phyloP scores from a whole-genome alignment of 2,113 vertebrate species.

The Peromyscus maniculatus region DNA sequence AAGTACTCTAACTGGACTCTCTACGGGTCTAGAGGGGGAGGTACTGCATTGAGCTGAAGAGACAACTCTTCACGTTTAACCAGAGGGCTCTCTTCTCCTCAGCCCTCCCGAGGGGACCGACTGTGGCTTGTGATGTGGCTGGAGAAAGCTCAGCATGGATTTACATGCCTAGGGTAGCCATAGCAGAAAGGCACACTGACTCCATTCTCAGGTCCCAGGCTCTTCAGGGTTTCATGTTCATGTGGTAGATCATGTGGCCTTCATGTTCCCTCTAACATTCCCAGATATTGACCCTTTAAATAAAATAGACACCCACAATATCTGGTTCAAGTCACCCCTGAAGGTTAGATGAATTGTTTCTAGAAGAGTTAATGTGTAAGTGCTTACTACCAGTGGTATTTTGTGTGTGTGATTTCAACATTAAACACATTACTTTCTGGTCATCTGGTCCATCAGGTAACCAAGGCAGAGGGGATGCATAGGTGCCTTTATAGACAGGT shows the following conservation, averaged over 20 bases:
- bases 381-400: neutral
- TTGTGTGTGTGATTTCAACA: neutral
- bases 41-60: neutral
- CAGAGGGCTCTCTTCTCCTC: neutral
- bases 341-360: neutral
- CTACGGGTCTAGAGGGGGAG: neutral
- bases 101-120: neutral
- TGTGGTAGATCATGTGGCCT: neutral
- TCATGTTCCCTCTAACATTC: neutral
- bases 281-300: neutral
- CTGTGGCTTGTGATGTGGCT: neutral
- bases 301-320: neutral
- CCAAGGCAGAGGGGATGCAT: neutral
- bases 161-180: conserved; percentile 26
- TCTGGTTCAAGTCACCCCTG: neutral
- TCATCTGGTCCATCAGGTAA: neutral
- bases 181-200: neutral
- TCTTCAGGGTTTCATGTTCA: neutral
- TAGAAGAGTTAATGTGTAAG: neutral
- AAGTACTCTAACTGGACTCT: neutral
- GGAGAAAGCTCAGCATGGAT: neutral
- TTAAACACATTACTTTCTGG: neutral
- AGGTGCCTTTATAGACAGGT: neutral
- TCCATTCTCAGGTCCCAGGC: neutral
- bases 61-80: neutral